Evolutionary conservation across 2,888 invertebrate species (phyloP).

Genomic region (Bembecia ichneumoniformis): DNA sequence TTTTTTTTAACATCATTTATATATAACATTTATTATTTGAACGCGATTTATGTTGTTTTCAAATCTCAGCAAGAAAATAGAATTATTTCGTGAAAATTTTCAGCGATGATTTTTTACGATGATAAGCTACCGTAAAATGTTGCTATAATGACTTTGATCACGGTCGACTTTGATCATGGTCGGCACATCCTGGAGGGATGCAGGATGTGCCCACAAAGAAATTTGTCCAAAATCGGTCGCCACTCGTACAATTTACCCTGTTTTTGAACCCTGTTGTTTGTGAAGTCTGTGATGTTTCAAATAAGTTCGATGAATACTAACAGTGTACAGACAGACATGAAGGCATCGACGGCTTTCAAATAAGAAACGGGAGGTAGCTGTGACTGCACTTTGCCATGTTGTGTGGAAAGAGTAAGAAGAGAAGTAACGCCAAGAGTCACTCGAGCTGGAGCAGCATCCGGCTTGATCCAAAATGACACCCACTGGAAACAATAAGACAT

Average conservation of each 20-base stretch:
- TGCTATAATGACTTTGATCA: too few relatives aligned
- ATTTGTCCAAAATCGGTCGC: background rate
- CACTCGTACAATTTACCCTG: background rate
- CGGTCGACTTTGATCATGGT: too few relatives aligned
- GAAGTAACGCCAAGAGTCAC: conserved; percentile 95
- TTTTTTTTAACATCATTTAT: too few relatives aligned
- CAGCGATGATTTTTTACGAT: too few relatives aligned
- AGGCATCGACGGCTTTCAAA: conserved; percentile 91
- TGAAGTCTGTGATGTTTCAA: too few relatives aligned
- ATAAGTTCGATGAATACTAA: conserved; percentile 44
- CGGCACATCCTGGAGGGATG: too few relatives aligned
- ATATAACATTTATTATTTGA: too few relatives aligned
- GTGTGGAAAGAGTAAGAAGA: conserved; percentile 88
- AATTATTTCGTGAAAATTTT: too few relatives aligned
- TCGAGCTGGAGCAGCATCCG: conserved; percentile 93
- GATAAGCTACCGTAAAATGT: too few relatives aligned
- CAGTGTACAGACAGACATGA: conserved; percentile 94
- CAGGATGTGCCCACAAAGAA: background rate
- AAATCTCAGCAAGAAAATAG: too few relatives aligned
- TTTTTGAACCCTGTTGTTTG: background rate
- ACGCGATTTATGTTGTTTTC: too few relatives aligned
- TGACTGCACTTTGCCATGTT: conserved; percentile 95
- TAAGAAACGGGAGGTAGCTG: conserved; percentile 94
- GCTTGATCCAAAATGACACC: conserved; percentile 97
- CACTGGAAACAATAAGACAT: conserved; percentile 74